phyloP scores from a whole-genome alignment of 2,113 vertebrate genomes.

The Oceanodroma tethys region DNA sequence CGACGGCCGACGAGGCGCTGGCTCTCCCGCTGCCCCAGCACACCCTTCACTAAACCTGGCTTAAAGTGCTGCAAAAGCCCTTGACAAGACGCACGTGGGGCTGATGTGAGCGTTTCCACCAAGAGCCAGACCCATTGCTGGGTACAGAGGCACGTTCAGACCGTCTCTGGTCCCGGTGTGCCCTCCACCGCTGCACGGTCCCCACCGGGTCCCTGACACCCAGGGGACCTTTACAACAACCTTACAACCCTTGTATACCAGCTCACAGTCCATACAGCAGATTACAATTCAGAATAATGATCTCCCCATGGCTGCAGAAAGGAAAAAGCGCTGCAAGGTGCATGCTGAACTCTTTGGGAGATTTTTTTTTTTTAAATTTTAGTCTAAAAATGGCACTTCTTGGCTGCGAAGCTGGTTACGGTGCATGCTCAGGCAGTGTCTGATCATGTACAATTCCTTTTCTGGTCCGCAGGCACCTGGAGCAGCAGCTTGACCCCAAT shows the following conservation, averaged over 20 bases:
- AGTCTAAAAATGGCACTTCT: neutral
- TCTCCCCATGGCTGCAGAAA: neutral
- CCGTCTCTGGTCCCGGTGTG: fast-evolving
- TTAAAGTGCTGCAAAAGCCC: neutral
- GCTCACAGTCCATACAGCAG: fast-evolving
- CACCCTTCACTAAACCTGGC: neutral
- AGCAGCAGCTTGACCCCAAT: neutral
- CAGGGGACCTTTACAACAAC: neutral
- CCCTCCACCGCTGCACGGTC: fast-evolving
- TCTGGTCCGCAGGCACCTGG: neutral
- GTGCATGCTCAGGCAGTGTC: neutral
- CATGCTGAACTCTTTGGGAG: neutral
- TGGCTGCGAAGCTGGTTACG: neutral
- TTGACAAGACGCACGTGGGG: fast-evolving
- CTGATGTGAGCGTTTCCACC: neutral
- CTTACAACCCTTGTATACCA: neutral
- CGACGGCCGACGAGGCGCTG: fast-evolving
- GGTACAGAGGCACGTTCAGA: neutral
- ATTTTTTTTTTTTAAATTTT: neutral
- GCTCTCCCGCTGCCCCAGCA: neutral
- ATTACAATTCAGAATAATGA: neutral
- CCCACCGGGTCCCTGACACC: neutral
- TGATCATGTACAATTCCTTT: neutral
- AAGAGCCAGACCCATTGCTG: neutral
- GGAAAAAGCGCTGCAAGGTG: neutral